phyloP scores from a whole-genome alignment of 1,140 invertebrate genomes.

The Epicauta chinensis region DNA sequence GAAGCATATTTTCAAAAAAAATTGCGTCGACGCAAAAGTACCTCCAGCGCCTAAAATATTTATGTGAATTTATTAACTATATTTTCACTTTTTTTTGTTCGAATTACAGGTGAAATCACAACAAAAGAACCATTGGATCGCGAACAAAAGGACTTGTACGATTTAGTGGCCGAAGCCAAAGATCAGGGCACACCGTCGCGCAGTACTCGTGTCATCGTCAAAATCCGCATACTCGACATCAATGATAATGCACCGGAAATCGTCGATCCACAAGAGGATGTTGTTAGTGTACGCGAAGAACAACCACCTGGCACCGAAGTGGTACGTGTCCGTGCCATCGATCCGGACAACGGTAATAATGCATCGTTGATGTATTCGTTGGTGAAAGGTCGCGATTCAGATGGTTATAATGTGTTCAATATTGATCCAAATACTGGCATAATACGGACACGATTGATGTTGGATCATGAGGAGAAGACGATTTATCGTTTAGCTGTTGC shows the following conservation, averaged over 20 bases:
- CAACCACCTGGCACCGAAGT: slow-evolving; percentile 76
- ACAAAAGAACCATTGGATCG: slow-evolving; percentile 77
- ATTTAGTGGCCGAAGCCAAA: slow-evolving; percentile 74
- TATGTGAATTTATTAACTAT: neutral
- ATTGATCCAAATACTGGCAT: slow-evolving; percentile 81
- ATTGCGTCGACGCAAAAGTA: too few species aligned
- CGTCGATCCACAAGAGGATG: slow-evolving; percentile 78
- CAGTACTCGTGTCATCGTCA: slow-evolving; percentile 64
- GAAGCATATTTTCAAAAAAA: too few species aligned
- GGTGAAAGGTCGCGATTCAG: slow-evolving; percentile 73
- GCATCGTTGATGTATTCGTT: slow-evolving; percentile 83
- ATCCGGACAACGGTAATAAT: slow-evolving; percentile 83
- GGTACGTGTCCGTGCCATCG: slow-evolving; percentile 74
- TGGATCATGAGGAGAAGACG: slow-evolving; percentile 86
- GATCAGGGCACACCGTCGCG: slow-evolving; percentile 77
- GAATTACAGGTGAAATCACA: slow-evolving; percentile 72
- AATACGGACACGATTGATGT: slow-evolving; percentile 76
- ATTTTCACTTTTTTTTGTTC: neutral
- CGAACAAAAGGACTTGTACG: slow-evolving; percentile 70
- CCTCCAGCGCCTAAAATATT: too few species aligned
- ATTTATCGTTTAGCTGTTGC: slow-evolving; percentile 80
- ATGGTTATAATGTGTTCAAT: slow-evolving; percentile 76
- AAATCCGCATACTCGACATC: slow-evolving; percentile 71
- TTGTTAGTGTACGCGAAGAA: slow-evolving; percentile 81
- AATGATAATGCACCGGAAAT: slow-evolving; percentile 90